These are phyloP conservation scores for Sphinx pinastri DNA, from an alignment of 2,888 invertebrate species.

Conservation along the genomic window DNA sequence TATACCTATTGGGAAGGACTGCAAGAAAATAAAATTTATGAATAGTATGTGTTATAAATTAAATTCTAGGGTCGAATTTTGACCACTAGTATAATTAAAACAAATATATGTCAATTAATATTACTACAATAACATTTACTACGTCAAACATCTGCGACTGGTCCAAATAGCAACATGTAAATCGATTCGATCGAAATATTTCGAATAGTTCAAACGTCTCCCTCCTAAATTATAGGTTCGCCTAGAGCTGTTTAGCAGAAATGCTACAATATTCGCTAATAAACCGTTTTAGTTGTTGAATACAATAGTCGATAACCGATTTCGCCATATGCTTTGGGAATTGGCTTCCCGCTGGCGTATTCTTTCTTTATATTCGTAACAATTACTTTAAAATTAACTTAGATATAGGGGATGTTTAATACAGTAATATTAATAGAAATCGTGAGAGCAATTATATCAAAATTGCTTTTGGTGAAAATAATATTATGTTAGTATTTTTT, in stretches of 20 bases:
- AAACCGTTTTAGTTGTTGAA: constrained; percentile 71
- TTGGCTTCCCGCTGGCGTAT: constrained; percentile 47
- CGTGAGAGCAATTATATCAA: no score
- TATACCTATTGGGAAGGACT: no score
- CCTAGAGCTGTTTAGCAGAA: constrained; percentile 70
- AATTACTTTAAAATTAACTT: constrained; percentile 3
- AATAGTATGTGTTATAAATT: no score
- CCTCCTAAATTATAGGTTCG: constrained; percentile 77
- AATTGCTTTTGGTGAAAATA: no score
- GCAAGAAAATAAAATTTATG: no score
- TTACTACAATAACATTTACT: background rate
- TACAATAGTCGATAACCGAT: constrained; percentile 57
- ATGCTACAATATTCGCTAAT: constrained; percentile 74
- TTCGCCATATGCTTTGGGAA: constrained; percentile 59
- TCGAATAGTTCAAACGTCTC: constrained; percentile 58
- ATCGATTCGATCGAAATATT: constrained; percentile 65
- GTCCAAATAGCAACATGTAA: constrained; percentile 65
- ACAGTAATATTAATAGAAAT: background rate
- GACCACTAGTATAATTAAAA: no score
- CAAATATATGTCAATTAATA: no score
- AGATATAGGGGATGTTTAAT: background rate
- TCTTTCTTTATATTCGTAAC: constrained; percentile 4
- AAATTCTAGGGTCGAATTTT: no score
- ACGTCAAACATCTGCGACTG: constrained; percentile 33
- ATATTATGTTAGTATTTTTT: no score